Evolutionary conservation across 2,888 invertebrate genomes (phyloP).

Genomic region (Pollenia angustigena): DNA sequence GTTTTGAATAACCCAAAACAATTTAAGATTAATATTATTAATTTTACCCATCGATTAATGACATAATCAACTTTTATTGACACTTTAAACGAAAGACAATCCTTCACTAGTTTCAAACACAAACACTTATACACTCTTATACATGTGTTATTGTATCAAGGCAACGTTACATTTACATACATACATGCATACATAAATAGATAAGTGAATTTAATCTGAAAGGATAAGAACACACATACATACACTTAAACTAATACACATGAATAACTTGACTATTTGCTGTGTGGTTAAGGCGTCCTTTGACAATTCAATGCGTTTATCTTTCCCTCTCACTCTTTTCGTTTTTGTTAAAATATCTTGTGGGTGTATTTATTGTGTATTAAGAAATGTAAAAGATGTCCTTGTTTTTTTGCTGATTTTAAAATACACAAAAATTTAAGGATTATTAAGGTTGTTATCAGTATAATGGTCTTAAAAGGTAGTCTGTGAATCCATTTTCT

Average conservation of each 20-base stretch:
- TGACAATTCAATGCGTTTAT: slow-evolving; percentile 25
- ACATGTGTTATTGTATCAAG: not conserved
- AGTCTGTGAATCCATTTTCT: slow-evolving; percentile 13
- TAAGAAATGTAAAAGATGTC: slow-evolving; percentile 8
- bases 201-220: slow-evolving; percentile 17
- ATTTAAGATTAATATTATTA: slow-evolving; percentile 56
- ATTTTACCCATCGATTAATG: slow-evolving; percentile 49
- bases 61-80: slow-evolving; percentile 55
- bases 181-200: not conserved
- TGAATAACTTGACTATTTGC: slow-evolving; percentile 15
- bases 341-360: not conserved
- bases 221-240: slow-evolving; percentile 11
- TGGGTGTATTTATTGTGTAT: slow-evolving; percentile 3
- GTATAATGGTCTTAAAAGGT: slow-evolving; percentile 41
- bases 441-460: slow-evolving; percentile 28
- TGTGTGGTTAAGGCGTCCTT: slow-evolving; percentile 3
- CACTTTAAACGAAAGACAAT: slow-evolving; percentile 36
- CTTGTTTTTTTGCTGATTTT: slow-evolving; percentile 12
- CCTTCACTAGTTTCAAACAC: slow-evolving; percentile 2
- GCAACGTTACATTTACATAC: not conserved
- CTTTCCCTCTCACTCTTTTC: not conserved
- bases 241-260: not conserved
- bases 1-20: slow-evolving; percentile 12
- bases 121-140: not conserved
- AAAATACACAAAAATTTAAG: slow-evolving; percentile 18